These are phyloP conservation scores for Synergus laeviventris DNA, from an alignment of 2,888 invertebrate genomes.

Conservation along the genomic window DNA sequence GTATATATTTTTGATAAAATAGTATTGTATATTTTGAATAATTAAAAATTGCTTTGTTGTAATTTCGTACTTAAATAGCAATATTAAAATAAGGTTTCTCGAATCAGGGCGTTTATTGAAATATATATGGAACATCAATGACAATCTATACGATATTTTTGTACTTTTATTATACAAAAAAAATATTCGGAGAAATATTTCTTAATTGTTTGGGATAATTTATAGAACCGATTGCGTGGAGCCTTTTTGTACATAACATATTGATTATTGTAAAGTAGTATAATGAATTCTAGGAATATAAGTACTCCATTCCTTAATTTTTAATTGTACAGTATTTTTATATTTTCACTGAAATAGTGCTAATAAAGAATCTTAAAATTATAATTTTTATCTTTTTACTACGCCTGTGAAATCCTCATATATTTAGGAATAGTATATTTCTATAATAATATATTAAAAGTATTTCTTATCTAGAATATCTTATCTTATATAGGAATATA, in stretches of 20 bases:
- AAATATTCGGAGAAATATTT: neutral
- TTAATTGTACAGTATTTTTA: slow-evolving; percentile 35
- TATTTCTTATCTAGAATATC: too few relatives aligned
- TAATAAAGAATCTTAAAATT: slow-evolving; percentile 20
- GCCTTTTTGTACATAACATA: slow-evolving; percentile 29
- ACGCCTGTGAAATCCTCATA: neutral
- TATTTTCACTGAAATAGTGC: slow-evolving; percentile 12
- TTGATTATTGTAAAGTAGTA: neutral
- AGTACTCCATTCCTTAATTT: slow-evolving; percentile 37
- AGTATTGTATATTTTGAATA: slow-evolving; percentile 4
- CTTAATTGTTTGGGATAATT: neutral
- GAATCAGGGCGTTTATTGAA: neutral
- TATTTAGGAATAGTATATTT: neutral
- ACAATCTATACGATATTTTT: neutral
- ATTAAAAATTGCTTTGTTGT: neutral
- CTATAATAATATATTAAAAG: too few relatives aligned
- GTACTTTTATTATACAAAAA: neutral
- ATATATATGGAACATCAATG: neutral
- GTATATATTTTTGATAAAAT: slow-evolving; percentile 16
- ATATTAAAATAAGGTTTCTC: slow-evolving; percentile 29
- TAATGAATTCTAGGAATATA: neutral
- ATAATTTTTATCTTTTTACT: neutral
- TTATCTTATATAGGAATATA: too few relatives aligned
- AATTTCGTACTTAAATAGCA: slow-evolving; percentile 23
- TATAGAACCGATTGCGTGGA: neutral